A percentile compares a stretch with the other conserved stretches of the same genome.
Conservation (phyloP, 2,113 vertebrate species). For the Silurus meridionalis region DNA sequence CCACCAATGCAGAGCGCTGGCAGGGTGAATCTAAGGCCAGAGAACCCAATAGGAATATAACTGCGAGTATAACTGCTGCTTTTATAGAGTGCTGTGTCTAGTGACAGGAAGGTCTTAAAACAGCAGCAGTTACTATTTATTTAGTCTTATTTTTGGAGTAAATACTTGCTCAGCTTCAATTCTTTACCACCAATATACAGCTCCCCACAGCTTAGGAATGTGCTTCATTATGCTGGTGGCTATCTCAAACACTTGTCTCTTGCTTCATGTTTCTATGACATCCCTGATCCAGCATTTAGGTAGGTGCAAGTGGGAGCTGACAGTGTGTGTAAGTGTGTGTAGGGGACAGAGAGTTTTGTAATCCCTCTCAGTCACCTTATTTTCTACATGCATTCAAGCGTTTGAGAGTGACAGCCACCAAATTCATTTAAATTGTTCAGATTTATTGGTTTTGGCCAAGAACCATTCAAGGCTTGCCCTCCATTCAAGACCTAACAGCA, state of each 20-base stretch:
- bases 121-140: conserved; percentile 78
- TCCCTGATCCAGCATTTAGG: conserved; percentile 49
- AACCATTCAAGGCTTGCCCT: not conserved
- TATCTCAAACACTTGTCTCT: conserved; percentile 75
- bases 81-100: conserved; percentile 73
- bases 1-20: conserved; percentile 41
- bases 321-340: conserved; percentile 51
- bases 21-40: not conserved
- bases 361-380: conserved; percentile 65
- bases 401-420: conserved; percentile 53
- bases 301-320: conserved; percentile 55
- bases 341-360: conserved; percentile 50
- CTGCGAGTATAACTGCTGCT: conserved; percentile 77
- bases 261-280: conserved; percentile 76
- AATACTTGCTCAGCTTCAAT: conserved; percentile 59
- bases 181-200: conserved; percentile 38
- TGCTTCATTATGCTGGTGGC: conserved; percentile 74
- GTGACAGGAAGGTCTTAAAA: conserved; percentile 78
- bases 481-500: conserved; percentile 21
- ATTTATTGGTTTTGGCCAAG: conserved; percentile 46
- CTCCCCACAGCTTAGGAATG: conserved; percentile 73
- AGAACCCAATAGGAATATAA: conserved; percentile 31
- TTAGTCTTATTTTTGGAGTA: conserved; percentile 72
- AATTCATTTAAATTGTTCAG: conserved; percentile 51
- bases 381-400: conserved; percentile 69